phyloP scores from a whole-genome alignment of 2,888 invertebrate genomes.

The Netelia melanura region DNA sequence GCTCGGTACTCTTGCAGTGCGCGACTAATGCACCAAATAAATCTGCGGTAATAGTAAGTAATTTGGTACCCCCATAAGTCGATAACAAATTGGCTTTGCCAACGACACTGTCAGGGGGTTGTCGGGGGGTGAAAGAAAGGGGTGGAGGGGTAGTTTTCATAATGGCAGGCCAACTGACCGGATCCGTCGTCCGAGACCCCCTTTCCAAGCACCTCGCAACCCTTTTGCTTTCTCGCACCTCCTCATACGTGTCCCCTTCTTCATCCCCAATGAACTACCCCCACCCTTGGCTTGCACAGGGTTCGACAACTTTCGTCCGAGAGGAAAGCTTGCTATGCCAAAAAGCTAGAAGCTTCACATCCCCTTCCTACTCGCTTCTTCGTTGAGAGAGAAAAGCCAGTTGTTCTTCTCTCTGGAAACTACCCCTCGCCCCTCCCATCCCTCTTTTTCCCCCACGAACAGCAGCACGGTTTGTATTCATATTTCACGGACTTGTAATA shows the following conservation, averaged over 20 bases:
- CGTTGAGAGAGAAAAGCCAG: slow-evolving; percentile 24
- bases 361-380: slow-evolving; percentile 51
- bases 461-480: slow-evolving; percentile 78
- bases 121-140: neutral
- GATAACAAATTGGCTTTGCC: slow-evolving; percentile 85
- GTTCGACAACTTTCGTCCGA: slow-evolving; percentile 27
- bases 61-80: slow-evolving; percentile 83
- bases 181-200: slow-evolving; percentile 77
- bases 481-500: slow-evolving; percentile 84
- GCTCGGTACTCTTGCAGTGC: slow-evolving; percentile 55
- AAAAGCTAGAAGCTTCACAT: slow-evolving; percentile 11
- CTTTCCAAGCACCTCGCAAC: slow-evolving; percentile 30
- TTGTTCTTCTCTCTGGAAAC: neutral
- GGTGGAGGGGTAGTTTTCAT: slow-evolving; percentile 72
- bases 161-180: slow-evolving; percentile 84
- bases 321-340: slow-evolving; percentile 43
- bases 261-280: slow-evolving; percentile 43
- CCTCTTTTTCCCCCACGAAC: slow-evolving; percentile 65
- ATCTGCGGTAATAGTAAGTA: slow-evolving; percentile 85
- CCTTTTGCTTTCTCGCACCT: slow-evolving; percentile 27
- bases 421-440: neutral
- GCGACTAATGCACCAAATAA: slow-evolving; percentile 84
- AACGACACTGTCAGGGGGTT: slow-evolving; percentile 77
- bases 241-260: slow-evolving; percentile 9
- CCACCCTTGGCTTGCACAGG: neutral